Base-by-base conservation (phyloP, 2,113 vertebrate genomes). In the Nothocercus nigrocapillus region DNA sequence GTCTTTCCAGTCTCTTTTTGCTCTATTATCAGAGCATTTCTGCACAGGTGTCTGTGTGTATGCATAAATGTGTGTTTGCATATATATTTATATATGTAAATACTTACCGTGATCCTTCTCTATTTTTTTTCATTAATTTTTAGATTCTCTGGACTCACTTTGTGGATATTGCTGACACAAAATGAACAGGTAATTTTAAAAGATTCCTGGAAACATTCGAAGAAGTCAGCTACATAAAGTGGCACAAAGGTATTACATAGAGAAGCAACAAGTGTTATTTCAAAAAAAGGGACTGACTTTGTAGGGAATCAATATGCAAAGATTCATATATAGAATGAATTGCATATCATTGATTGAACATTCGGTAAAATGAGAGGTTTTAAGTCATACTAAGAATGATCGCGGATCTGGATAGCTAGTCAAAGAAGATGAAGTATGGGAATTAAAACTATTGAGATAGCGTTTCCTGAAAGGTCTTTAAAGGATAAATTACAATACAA, bases 281-380 rank as follows among this genome's bases (percentile, higher is more conserved):
- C 5, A 10, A 22, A 3, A 3, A 3, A 32, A 63, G 42, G 42
- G 13, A 24, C 5, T 18, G 17, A 13, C 8, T n/a, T 0, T 0
- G 10, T 32, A 76, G 68, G 53, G 22, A 36, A 20, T 28, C 0
- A 2, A 3, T 20, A 28, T 56, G 69, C 70, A 36, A 42, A 36
- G 44, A 69, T 4, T 5, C 25, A 11, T 67, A 27, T 82, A 44
- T 7, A 27, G 78, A 45, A 2, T 4, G 62, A 30, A 25, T 66
- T 17, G 18, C 8, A 30, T 68, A 32, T 22, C 21, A 25, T 24
- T 34, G 44, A n/a, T 21, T 47, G 62, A 16, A 10, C 1, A 0
- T 4, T 1, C 0, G 0, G 32, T 22, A 18, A 28, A 61, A 30
- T 40, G 28, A 83, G 30, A 54, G 61, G 14, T 38, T 89, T 61